Evolutionary conservation across 2,797 vertebrate genomes (phyloP).

Genomic region (Diplodus sargus): DNA sequence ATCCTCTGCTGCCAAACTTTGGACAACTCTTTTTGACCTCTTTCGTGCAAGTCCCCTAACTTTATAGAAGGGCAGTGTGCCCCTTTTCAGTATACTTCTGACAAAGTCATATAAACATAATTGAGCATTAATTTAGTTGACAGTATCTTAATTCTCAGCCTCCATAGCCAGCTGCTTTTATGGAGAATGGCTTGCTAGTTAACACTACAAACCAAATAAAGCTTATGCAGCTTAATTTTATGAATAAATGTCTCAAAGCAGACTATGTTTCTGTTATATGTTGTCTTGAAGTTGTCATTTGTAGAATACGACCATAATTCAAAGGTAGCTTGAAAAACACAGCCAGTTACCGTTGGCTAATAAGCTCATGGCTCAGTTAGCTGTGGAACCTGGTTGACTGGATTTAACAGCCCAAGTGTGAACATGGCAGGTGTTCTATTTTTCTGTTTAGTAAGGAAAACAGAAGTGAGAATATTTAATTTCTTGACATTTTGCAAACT

Average conservation of each 20-base stretch:
- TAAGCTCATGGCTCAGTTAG: too few relatives aligned
- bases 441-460: too few relatives aligned
- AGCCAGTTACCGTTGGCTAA: too few relatives aligned
- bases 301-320: too few relatives aligned
- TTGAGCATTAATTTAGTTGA: neutral
- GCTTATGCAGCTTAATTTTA: neutral
- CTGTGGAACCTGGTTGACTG: too few relatives aligned
- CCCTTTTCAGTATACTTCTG: neutral
- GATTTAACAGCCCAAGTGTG: too few relatives aligned
- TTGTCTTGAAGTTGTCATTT: neutral
- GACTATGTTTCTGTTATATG: neutral
- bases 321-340: too few relatives aligned
- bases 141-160: neutral
- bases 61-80: neutral
- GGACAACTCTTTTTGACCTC: neutral
- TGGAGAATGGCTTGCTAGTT: neutral
- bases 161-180: neutral
- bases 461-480: too few relatives aligned
- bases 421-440: too few relatives aligned
- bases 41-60: neutral
- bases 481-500: too few relatives aligned
- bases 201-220: neutral
- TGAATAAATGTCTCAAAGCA: neutral
- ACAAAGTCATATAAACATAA: neutral
- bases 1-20: neutral